Conservation (phyloP, 1,140 invertebrate genomes). For the Adoxophyes honmai region DNA sequence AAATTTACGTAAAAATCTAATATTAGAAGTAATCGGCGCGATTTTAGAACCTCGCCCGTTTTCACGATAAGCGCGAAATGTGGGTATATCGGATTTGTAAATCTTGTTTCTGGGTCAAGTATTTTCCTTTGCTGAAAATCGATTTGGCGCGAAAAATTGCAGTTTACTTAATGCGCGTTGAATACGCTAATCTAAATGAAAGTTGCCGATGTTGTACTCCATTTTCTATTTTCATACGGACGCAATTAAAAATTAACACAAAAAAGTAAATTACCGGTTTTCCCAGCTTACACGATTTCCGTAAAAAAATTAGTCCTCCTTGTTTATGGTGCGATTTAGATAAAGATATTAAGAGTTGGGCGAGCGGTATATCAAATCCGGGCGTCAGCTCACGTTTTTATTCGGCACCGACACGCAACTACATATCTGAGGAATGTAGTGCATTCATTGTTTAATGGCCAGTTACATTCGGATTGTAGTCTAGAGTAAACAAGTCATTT, state of each 20-base stretch:
- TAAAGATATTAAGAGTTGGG: constrained; percentile 53
- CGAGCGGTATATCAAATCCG: constrained; percentile 53
- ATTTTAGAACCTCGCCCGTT: not conserved
- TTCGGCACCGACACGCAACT: constrained; percentile 49
- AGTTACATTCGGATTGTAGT: constrained; percentile 28
- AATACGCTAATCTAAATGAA: too few species aligned
- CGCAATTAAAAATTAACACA: too few species aligned
- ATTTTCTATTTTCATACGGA: too few species aligned
- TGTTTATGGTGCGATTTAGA: constrained; percentile 47
- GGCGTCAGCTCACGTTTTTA: constrained; percentile 38
- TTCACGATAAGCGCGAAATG: not conserved
- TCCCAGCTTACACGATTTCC: constrained; percentile 17
- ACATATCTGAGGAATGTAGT: constrained; percentile 54
- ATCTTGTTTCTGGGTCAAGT: not conserved
- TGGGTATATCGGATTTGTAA: not conserved
- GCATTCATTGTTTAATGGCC: constrained; percentile 38
- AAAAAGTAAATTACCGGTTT: too few species aligned
- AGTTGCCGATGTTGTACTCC: too few species aligned
- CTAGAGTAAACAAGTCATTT: not conserved
- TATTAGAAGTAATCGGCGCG: constrained; percentile 42
- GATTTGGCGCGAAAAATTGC: too few species aligned
- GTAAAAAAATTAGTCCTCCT: constrained; percentile 35
- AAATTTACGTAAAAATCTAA: constrained; percentile 65
- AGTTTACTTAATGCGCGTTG: too few species aligned
- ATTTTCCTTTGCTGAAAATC: too few species aligned